Evolutionary conservation across 2,888 invertebrate genomes (phyloP).

Genomic region (Pecten maximus): DNA sequence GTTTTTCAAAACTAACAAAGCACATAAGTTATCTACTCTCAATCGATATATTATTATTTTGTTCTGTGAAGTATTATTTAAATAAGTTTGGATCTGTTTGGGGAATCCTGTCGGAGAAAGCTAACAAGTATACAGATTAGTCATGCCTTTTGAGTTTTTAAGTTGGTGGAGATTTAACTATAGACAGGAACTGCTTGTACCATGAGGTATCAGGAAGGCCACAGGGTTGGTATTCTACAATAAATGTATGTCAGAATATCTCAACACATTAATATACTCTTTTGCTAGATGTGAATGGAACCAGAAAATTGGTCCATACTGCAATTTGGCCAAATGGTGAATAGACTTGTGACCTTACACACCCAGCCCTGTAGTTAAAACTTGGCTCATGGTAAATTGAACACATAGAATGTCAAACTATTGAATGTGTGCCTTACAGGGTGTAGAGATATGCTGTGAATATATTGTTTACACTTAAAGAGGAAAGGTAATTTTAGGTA

Average conservation of each 20-base stretch:
- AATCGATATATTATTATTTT: neutral
- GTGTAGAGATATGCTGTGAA: conserved; percentile 5
- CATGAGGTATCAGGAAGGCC: neutral
- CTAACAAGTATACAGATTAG: neutral
- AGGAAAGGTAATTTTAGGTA: conserved; percentile 33
- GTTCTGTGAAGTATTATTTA: neutral
- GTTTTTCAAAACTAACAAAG: neutral
- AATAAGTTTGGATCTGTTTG: neutral
- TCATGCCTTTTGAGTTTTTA: neutral
- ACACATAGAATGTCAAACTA: conserved; percentile 10
- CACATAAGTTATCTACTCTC: neutral
- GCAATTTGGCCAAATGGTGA: conserved; percentile 33
- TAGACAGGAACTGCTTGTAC: neutral
- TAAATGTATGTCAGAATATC: conserved; percentile 13
- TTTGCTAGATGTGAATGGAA: conserved; percentile 22
- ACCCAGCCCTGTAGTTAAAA: conserved; percentile 4
- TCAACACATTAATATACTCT: conserved; percentile 23
- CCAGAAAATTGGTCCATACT: conserved; percentile 30
- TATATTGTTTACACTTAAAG: neutral
- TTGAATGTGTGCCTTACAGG: neutral
- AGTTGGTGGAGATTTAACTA: neutral
- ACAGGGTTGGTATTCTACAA: neutral
- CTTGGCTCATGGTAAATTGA: conserved; percentile 29
- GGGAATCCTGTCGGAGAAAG: neutral
- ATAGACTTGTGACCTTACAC: conserved; percentile 31